A percentile compares a stretch with the other conserved stretches of the same genome.
Conservation (phyloP, 2,888 invertebrate genomes). For the Leptinotarsa haldemani region DNA sequence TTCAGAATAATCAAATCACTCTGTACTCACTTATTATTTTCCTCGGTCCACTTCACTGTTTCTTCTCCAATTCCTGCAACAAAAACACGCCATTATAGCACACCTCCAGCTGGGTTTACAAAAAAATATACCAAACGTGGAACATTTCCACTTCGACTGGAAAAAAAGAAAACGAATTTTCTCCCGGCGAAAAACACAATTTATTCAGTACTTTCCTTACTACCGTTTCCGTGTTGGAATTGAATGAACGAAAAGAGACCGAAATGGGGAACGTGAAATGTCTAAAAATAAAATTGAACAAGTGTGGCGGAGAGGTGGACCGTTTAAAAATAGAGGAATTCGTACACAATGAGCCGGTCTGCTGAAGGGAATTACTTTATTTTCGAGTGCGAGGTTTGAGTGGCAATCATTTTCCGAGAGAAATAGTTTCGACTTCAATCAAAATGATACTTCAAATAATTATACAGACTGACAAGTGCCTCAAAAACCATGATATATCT, state of each 20-base stretch:
- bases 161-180: slow-evolving; percentile 26
- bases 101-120: not conserved
- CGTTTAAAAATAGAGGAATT: slow-evolving; percentile 34
- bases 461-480: too few species aligned
- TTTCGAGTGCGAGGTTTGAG: not conserved
- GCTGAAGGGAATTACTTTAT: not conserved
- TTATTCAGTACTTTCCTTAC: slow-evolving; percentile 36
- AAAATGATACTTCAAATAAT: too few species aligned
- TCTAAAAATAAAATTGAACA: slow-evolving; percentile 39
- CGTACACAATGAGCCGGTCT: not conserved
- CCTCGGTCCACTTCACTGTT: too few species aligned
- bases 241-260: slow-evolving; percentile 36
- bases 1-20: too few species aligned
- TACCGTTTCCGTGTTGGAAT: slow-evolving; percentile 37
- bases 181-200: slow-evolving; percentile 30
- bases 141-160: slow-evolving; percentile 10
- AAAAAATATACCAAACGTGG: slow-evolving; percentile 22
- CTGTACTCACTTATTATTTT: too few species aligned
- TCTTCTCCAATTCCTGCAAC: slow-evolving; percentile 2
- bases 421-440: not conserved
- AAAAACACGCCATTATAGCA: slow-evolving; percentile 7
- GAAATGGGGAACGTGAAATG: slow-evolving; percentile 33
- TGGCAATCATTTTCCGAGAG: not conserved
- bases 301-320: slow-evolving; percentile 26
- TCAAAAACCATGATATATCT: too few species aligned